phyloP scores from a whole-genome alignment of 2,888 invertebrate species.

The Marronus borbonicus region DNA sequence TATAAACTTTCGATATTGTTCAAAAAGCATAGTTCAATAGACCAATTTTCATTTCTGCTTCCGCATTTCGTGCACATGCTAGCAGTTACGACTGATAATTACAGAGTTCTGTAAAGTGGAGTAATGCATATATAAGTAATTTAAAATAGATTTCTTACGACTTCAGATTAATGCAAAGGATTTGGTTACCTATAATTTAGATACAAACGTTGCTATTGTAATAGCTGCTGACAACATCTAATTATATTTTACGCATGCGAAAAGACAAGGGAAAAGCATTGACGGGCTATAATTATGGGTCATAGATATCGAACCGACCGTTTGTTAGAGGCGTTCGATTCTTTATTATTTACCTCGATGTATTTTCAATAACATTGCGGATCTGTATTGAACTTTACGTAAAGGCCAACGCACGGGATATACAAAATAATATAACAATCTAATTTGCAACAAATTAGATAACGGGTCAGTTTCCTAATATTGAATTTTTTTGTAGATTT shows the following conservation, averaged over 20 bases:
- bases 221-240: background rate
- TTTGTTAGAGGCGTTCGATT: background rate
- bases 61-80: no score
- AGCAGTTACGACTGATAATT: no score
- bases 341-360: background rate
- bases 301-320: background rate
- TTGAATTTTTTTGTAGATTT: background rate
- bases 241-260: background rate
- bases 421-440: background rate
- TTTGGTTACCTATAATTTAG: background rate
- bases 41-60: no score
- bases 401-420: no score
- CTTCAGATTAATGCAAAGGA: no score
- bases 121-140: no score
- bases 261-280: background rate
- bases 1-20: no score
- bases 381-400: background rate
- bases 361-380: background rate
- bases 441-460: background rate
- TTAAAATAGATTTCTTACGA: no score
- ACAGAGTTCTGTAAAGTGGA: no score
- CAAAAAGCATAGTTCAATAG: no score
- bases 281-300: background rate
- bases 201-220: constrained; percentile 13
- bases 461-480: background rate